A percentile compares a stretch with the other conserved stretches of the same genome.
Conservation (phyloP, 2,888 invertebrate genomes). For the Cephus pygmeus region DNA sequence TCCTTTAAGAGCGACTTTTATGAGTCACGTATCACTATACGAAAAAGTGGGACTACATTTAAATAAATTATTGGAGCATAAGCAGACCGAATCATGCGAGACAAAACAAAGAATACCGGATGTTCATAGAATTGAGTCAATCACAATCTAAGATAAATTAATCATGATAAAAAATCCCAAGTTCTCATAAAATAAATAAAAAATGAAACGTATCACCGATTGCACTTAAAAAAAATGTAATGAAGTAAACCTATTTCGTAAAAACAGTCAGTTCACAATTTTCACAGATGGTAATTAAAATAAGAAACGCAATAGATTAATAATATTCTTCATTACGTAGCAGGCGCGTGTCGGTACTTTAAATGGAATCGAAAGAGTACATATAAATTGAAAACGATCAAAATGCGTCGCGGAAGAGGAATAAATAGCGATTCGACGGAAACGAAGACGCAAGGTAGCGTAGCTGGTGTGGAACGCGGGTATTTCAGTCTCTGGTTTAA, state of each 20-base stretch:
- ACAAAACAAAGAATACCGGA: neutral
- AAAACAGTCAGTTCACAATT: neutral
- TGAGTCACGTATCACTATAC: neutral
- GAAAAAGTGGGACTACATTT: neutral
- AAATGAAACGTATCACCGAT: neutral
- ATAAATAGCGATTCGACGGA: neutral
- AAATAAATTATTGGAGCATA: neutral
- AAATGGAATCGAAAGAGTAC: neutral
- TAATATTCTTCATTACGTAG: neutral
- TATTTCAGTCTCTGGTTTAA: constrained; percentile 30
- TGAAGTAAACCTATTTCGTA: neutral
- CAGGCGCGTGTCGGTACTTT: neutral
- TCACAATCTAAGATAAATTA: neutral
- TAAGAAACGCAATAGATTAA: neutral
- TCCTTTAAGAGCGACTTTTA: too few relatives aligned
- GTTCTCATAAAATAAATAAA: neutral
- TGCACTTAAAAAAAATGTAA: neutral
- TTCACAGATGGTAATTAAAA: neutral
- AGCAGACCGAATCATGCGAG: neutral
- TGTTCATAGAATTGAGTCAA: neutral
- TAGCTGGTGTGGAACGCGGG: constrained; percentile 19
- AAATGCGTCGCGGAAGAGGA: neutral
- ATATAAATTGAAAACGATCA: neutral
- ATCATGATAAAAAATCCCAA: neutral
- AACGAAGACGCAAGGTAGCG: neutral